These are phyloP conservation scores for Sphyrna mokarran DNA, from an alignment of 2,113 vertebrate genomes.

Conservation along the genomic window DNA sequence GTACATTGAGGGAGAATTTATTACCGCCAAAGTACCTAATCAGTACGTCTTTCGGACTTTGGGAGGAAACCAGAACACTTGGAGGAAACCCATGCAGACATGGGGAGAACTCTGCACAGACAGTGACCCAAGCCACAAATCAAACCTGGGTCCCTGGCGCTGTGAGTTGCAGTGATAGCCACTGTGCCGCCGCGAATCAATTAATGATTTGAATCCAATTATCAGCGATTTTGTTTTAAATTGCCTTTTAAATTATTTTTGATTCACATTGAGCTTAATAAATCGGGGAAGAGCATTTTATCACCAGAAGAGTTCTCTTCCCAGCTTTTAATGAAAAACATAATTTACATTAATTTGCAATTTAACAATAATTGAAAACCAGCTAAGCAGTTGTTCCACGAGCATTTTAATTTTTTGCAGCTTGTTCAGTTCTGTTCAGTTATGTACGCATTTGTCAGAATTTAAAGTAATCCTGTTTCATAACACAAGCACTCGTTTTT, in stretches of 20 bases:
- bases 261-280: background rate
- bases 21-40: too few relatives aligned
- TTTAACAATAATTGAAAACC: background rate
- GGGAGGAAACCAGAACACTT: too few relatives aligned
- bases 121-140: too few relatives aligned
- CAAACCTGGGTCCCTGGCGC: too few relatives aligned
- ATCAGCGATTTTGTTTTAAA: background rate
- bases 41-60: too few relatives aligned
- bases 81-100: too few relatives aligned
- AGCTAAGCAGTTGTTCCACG: background rate
- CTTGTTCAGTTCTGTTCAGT: background rate
- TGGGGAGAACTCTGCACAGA: too few relatives aligned
- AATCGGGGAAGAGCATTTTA: background rate
- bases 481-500: background rate
- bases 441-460: background rate
- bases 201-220: background rate
- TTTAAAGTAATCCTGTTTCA: background rate
- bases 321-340: background rate
- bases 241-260: background rate
- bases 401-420: background rate
- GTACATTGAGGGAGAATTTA: too few relatives aligned
- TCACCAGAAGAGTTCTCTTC: background rate
- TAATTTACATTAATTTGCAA: background rate
- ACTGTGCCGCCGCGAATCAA: too few relatives aligned
- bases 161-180: too few relatives aligned